These are phyloP conservation scores for Ibycter americanus DNA, from an alignment of 2,797 vertebrate species.

Conservation along the genomic window DNA sequence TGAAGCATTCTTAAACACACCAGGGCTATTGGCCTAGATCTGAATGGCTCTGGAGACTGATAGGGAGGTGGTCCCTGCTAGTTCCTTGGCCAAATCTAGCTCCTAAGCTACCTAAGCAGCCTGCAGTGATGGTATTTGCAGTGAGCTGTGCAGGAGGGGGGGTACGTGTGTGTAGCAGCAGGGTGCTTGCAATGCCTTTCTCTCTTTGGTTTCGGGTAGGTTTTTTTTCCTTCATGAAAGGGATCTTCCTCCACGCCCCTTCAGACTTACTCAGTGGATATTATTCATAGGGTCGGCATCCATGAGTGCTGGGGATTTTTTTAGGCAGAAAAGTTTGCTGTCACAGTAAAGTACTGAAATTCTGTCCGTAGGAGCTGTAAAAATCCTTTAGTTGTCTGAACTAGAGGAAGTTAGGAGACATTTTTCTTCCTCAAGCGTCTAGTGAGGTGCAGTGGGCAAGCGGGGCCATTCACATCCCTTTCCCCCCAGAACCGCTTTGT, in stretches of 20 bases:
- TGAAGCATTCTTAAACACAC: background rate
- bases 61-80: background rate
- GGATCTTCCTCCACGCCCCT: background rate
- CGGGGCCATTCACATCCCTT: background rate
- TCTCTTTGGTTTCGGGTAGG: background rate
- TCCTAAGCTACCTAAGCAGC: background rate
- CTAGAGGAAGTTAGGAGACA: background rate
- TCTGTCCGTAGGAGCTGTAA: background rate
- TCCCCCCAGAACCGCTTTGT: background rate
- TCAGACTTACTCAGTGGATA: background rate
- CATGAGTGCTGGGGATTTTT: background rate
- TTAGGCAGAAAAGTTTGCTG: background rate
- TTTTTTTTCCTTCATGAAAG: background rate
- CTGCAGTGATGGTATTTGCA: background rate
- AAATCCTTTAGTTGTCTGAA: background rate
- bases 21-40: conserved; percentile 2
- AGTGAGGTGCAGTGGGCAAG: background rate
- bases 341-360: background rate
- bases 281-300: background rate
- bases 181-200: background rate
- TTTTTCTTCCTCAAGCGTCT: background rate
- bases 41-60: background rate
- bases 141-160: background rate
- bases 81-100: background rate
- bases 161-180: background rate